Evolutionary conservation across 2,797 vertebrate species (phyloP).

Genomic region (Hyperoplus immaculatus): DNA sequence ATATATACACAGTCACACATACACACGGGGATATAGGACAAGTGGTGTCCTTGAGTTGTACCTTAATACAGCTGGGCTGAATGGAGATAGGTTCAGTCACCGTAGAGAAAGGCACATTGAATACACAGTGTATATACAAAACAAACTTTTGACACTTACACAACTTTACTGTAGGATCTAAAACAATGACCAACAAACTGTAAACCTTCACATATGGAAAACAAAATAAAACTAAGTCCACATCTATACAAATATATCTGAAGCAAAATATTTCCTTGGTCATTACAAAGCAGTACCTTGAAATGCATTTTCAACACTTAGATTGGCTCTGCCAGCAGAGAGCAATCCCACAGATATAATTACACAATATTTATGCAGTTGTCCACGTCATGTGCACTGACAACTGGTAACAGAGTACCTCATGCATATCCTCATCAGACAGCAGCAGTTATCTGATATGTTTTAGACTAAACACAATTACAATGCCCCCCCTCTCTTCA

Average conservation of each 20-base stretch:
- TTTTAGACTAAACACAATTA: conserved; percentile 66
- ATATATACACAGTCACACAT: conserved; percentile 77
- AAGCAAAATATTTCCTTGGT: conserved; percentile 98
- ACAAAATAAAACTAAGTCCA: conserved; percentile 72
- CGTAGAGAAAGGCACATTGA: conserved; percentile 89
- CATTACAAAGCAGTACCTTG: conserved; percentile 96
- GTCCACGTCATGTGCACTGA: conserved; percentile 67
- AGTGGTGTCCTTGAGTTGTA: conserved; percentile 81
- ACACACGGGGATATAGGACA: conserved; percentile 71
- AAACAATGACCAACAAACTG: conserved; percentile 97
- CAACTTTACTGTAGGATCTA: conserved; percentile 93
- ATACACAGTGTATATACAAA: conserved; percentile 89
- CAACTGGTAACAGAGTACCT: conserved; percentile 63
- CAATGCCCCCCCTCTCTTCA: conserved; percentile 43
- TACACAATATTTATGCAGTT: conserved; percentile 86
- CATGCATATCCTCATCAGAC: conserved; percentile 79
- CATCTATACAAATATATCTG: conserved; percentile 93
- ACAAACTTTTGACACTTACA: conserved; percentile 85
- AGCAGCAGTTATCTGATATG: conserved; percentile 71
- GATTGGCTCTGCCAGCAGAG: conserved; percentile 98
- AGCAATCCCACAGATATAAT: conserved; percentile 91
- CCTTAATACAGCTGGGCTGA: conserved; percentile 82
- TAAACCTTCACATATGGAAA: conserved; percentile 98
- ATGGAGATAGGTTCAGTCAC: conserved; percentile 80
- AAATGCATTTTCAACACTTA: conserved; percentile 90